Evolutionary conservation across 2,888 invertebrate species (phyloP), one percentile per base, ranked within the genome.

Genomic region (Serrognathus titanus): DNA sequence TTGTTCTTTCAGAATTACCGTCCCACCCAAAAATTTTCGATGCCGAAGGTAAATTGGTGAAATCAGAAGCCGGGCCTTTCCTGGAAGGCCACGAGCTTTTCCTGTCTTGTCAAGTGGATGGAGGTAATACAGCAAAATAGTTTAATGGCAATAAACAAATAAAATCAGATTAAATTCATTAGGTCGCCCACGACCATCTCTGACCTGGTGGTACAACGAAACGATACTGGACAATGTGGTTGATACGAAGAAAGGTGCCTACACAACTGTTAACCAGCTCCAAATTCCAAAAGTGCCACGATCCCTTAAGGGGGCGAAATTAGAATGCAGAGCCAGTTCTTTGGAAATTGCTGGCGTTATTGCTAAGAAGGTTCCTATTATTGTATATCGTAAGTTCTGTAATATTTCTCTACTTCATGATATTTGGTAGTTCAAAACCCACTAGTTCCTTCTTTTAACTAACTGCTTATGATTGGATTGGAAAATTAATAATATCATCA

Each of bases 21-120:
- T 87, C 88, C 69, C 82, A 84, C 60, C 92, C 92, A 53, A 83
- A 88, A 70, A 90, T 94, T 78, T 90, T 91, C 75, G 90, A 92
- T 77, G 87, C 87, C 53, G 87, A 90, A 75, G 92, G 92, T 53
- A 83, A 85, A 66, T 91, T 92, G 78, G 87, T 94, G 67, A 82
- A 85, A 57, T 86, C 87, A 51, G 80, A 85, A 55, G 90, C 91
- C 24, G 93, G 94, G 51, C 93, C 93, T 10, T 94, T 92, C 75
- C 83, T 91, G 67, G 93, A 94, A 79, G 93, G 92, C 51, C 89
- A 90, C 71, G 89, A 89, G 72, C 81, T 94, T 57, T 86, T 89
- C 66, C 81, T 94, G 56, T 89, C 89, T 60, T 94, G 94, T 78
- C 89, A 91, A 79, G 93, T 92, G 57, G 83, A 84, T 67, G 93